Conservation (phyloP, 1,140 invertebrate genomes). For the Nylanderia fulva region DNA sequence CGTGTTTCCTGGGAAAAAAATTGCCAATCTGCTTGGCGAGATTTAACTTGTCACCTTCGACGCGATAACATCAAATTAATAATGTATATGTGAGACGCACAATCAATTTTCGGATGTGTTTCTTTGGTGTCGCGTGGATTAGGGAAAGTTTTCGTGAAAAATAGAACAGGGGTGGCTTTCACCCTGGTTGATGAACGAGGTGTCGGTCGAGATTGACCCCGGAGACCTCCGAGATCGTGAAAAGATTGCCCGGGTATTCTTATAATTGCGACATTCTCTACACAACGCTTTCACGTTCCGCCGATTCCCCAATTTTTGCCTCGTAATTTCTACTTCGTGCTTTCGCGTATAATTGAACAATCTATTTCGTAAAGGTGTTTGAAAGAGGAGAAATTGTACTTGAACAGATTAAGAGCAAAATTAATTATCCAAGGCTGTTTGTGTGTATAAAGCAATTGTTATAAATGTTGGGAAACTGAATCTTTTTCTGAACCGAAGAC, state of each 20-base stretch:
- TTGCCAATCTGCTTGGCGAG: background rate
- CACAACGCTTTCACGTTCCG: background rate
- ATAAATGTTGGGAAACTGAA: constrained; percentile 15
- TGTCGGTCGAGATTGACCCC: background rate
- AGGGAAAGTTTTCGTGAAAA: constrained; percentile 9
- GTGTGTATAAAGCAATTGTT: background rate
- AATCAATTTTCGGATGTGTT: background rate
- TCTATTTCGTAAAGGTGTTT: constrained; percentile 21
- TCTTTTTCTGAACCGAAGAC: background rate
- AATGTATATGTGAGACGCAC: background rate
- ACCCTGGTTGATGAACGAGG: background rate
- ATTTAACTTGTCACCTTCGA: background rate
- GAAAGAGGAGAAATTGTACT: constrained; percentile 9
- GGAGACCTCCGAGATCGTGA: background rate
- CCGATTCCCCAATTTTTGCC: background rate
- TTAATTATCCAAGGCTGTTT: constrained; percentile 10
- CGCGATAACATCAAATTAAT: background rate
- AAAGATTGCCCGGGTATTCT: background rate
- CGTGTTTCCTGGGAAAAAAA: too few species aligned
- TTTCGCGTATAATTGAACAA: constrained; percentile 20
- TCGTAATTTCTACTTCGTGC: background rate
- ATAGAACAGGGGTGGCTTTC: background rate
- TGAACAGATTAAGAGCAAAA: constrained; percentile 19
- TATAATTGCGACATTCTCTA: constrained; percentile 28
- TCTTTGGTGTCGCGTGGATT: constrained; percentile 1